Evolutionary conservation across 2,113 vertebrate species (phyloP), one percentile per base, ranked within the genome.

Genomic region (Capreolus pygargus): DNA sequence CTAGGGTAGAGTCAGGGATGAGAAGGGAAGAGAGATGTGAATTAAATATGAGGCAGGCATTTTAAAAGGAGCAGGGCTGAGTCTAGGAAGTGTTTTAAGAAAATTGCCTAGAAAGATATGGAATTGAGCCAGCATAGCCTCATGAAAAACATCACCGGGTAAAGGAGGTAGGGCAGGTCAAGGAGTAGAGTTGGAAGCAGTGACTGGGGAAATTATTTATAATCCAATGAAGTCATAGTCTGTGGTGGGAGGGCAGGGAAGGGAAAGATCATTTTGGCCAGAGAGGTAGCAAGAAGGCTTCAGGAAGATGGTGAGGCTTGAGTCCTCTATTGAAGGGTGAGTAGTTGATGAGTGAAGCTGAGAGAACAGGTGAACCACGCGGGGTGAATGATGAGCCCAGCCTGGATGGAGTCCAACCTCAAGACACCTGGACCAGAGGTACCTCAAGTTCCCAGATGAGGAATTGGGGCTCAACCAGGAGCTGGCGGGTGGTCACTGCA

Each of bases 11-110:
- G 50, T 81, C 67, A 64, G 55, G n/a, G 74, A 43, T 14, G 11
- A 17, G 21, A 55, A 67, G 36, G 78, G 43, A 92, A 79, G 14
- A 52, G 25, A 84, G 45, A 43, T 9, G 3, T 39, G 64, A 86
- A 92, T 96, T 78, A 93, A 86, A 58, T 33, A 47, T 25, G 57
- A 84, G 28, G 74, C n/a, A 5, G 21, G n/a, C 64, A 78, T 86
- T 92, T 78, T 47, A 64, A 83, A 96, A 91, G 45, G 27, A 95
- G 7, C 36, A 79, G 12, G 30, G 52, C 57, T 86, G 79, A 52
- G 27, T 87, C 93, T 43, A 70, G 60, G 33, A 87, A 57, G 39
- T 23, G 12, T 95, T 94, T 94, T 70, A 89, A 96, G 86, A 97
- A 97, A 45, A 90, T 43, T 58, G 47, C 74, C 45, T 50, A 55